Percentiles rank a stretch among this genome's conserved stretches.
phyloP scores from a whole-genome alignment of 2,888 invertebrate genomes.

The Ophion costatus region DNA sequence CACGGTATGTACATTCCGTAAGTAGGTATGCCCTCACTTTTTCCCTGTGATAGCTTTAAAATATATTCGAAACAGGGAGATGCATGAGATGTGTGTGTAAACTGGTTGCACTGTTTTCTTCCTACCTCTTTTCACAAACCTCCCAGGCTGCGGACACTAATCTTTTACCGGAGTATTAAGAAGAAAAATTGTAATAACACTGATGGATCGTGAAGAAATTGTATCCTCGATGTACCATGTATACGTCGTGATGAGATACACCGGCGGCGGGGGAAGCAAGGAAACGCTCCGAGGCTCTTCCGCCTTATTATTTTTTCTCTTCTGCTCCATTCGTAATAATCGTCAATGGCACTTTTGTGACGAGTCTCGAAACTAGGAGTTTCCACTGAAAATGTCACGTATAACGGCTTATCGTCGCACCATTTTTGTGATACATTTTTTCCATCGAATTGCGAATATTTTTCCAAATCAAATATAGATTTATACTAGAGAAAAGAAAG shows the following conservation, averaged over 20 bases:
- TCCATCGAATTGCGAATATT: background rate
- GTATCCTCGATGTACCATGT: constrained; percentile 38
- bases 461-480: background rate
- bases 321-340: constrained; percentile 24
- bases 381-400: background rate
- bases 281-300: constrained; percentile 13
- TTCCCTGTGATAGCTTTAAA: background rate
- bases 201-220: constrained; percentile 62
- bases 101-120: constrained; percentile 8
- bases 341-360: constrained; percentile 46
- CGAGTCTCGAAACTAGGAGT: background rate
- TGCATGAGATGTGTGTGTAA: background rate
- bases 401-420: background rate
- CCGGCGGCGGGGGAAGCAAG: too few relatives aligned
- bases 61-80: constrained; percentile 7
- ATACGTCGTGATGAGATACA: too few relatives aligned
- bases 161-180: constrained; percentile 56
- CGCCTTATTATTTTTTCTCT: constrained; percentile 22
- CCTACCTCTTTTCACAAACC: constrained; percentile 19
- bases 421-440: background rate
- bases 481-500: background rate
- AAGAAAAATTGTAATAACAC: constrained; percentile 63
- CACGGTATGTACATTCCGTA: too few relatives aligned
- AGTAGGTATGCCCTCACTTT: too few relatives aligned
- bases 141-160: constrained; percentile 43